These are phyloP conservation scores for Platysteira castanea DNA, from an alignment of 2,113 vertebrate genomes.

Conservation along the genomic window DNA sequence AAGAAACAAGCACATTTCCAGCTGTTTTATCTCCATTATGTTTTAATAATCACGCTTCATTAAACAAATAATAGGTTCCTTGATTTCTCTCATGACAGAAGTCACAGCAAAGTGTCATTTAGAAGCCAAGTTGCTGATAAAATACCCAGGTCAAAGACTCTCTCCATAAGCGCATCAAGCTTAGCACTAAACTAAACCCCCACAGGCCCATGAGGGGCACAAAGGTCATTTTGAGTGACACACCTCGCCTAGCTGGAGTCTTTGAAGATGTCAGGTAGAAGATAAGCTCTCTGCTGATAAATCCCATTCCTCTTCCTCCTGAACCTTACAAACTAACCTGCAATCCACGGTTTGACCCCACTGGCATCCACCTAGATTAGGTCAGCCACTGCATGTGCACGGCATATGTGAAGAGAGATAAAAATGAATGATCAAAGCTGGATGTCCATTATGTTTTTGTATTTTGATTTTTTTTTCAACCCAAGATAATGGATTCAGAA, in stretches of 20 bases:
- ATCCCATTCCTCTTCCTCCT: background rate
- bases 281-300: background rate
- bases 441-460: background rate
- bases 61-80: background rate
- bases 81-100: background rate
- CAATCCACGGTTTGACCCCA: background rate
- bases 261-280: background rate
- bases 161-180: background rate
- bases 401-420: background rate
- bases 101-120: background rate
- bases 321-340: background rate
- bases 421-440: background rate
- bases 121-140: background rate
- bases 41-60: background rate
- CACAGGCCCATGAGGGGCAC: background rate
- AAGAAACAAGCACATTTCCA: background rate
- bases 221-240: background rate
- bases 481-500: background rate
- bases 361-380: background rate
- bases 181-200: background rate
- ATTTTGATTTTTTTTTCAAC: background rate
- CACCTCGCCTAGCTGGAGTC: background rate
- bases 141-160: background rate
- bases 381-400: background rate
- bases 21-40: background rate